Evolutionary conservation across 2,888 invertebrate species (phyloP), one percentile per base, ranked within the genome.

Genomic region (Drosophila pseudotalamancana): DNA sequence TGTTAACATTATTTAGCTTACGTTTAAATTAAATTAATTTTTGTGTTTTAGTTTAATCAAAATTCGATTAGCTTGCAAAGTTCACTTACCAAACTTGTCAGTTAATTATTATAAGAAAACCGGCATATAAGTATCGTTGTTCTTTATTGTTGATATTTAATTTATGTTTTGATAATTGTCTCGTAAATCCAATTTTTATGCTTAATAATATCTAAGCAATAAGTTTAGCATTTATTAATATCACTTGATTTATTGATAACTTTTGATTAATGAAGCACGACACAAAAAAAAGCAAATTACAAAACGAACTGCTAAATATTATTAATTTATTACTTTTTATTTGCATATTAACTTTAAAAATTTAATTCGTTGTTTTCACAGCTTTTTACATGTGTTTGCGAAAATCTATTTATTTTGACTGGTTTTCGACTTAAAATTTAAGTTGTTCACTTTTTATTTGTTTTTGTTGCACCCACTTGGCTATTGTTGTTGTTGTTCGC

Each of bases 41-140:
- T 27, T 27, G 25, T 49, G 25, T 27, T 35, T 5, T 9, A 25
- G 27, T 14, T 18, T 27, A 37, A 18, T 19, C 6, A 11, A 8
- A 29, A 27, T 37, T 49, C 37, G 27, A 16, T 31, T 40, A 14
- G 4, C 5, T 37, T 23, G 23, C 1, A 27, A 35, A 66, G 6
- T 56, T 63, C 46, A 79, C 83, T 88, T 77, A 87, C 88, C 78
- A 75, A 77, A 89, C 84, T 89, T 88, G 88, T 88, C 82, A 71
- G 71, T 45, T 43, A 43, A 43, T 16, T n/a, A n/a, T n/a, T n/a
- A n/a, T n/a, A n/a, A 64, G 42, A 55, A 68, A 74, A 75, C 62
- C 74, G 70, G 76, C 89, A 87, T 86, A 71, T 50, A 84, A 73
- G 59, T 34, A 16, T 40, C 51, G 11, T 40, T 40, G 23, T 49